Percentiles rank a stretch among this genome's conserved stretches.
Conservation (phyloP, 2,113 vertebrate genomes). For the Gadus chalcogrammus region DNA sequence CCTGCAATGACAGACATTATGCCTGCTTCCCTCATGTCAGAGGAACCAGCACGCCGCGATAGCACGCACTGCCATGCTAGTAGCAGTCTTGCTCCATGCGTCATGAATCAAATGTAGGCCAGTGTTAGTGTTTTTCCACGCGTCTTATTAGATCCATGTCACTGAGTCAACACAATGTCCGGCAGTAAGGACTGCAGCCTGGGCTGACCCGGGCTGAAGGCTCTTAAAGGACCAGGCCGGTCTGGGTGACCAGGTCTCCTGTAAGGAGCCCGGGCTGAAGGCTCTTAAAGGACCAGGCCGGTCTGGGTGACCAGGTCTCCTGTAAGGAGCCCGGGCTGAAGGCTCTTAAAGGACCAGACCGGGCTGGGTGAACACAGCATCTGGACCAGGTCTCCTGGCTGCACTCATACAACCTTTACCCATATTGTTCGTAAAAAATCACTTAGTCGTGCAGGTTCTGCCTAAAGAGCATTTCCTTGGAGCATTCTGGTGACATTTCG, state of each 20-base stretch:
- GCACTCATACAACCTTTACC: not conserved
- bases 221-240: constrained; percentile 27
- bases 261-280: constrained; percentile 1
- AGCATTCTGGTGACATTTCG: no score
- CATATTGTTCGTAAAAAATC: not conserved
- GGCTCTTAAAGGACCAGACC: constrained; percentile 27
- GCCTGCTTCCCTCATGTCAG: no score
- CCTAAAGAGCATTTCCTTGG: no score
- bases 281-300: constrained; percentile 28
- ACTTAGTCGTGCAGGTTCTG: not conserved
- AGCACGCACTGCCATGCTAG: not conserved
- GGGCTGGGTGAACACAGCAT: no score
- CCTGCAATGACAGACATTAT: no score
- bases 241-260: not conserved
- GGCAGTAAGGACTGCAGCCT: not conserved
- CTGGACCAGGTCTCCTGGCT: no score
- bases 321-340: not conserved
- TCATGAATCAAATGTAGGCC: constrained; percentile 8
- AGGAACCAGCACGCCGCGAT: no score
- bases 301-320: no score
- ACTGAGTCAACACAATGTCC: constrained; percentile 33
- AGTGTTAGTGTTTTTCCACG: constrained; percentile 32
- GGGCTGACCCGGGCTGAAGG: constrained; percentile 29
- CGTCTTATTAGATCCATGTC: constrained; percentile 43
- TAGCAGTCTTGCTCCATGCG: constrained; percentile 3